These are phyloP conservation scores for Pelobates cultripes DNA, from an alignment of 2,797 vertebrate species.

Conservation along the genomic window DNA sequence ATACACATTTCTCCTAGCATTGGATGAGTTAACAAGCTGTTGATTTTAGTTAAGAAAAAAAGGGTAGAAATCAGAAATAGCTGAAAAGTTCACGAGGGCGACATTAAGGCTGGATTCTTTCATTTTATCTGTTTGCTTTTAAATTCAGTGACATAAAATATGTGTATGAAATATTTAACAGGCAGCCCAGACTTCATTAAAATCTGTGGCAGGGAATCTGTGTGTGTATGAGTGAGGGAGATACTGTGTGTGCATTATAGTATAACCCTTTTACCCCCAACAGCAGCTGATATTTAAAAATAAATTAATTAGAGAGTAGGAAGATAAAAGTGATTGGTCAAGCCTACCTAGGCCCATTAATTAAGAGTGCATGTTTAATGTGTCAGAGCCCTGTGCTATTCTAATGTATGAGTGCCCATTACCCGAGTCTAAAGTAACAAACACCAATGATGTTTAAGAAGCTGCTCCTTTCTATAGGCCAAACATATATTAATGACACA, in stretches of 20 bases:
- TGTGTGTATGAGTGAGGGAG: slow-evolving; percentile 21
- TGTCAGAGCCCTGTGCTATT: too few species aligned
- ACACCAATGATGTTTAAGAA: too few species aligned
- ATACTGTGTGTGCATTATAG: slow-evolving; percentile 23
- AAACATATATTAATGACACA: too few species aligned
- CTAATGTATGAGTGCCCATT: too few species aligned
- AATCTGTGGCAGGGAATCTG: slow-evolving; percentile 34
- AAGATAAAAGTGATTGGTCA: not conserved
- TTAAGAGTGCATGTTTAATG: too few species aligned
- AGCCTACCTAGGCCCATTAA: slow-evolving; percentile 3
- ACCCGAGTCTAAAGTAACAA: too few species aligned
- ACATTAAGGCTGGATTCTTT: slow-evolving; percentile 43
- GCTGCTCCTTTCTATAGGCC: too few species aligned
- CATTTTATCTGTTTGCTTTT: slow-evolving; percentile 53
- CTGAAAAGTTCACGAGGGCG: slow-evolving; percentile 35
- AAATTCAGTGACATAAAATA: slow-evolving; percentile 52
- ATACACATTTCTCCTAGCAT: not conserved
- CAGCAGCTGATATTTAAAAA: slow-evolving; percentile 15
- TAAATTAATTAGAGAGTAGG: slow-evolving; percentile 27
- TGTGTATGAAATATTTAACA: slow-evolving; percentile 54
- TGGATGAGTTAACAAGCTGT: slow-evolving; percentile 11
- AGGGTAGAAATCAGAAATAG: slow-evolving; percentile 14
- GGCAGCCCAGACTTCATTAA: slow-evolving; percentile 50
- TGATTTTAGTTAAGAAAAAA: slow-evolving; percentile 23
- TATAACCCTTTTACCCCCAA: slow-evolving; percentile 33